Evolutionary conservation across 2,888 invertebrate species (phyloP), one percentile per base, ranked within the genome.

Genomic region (Eumacrocentrus americanus): DNA sequence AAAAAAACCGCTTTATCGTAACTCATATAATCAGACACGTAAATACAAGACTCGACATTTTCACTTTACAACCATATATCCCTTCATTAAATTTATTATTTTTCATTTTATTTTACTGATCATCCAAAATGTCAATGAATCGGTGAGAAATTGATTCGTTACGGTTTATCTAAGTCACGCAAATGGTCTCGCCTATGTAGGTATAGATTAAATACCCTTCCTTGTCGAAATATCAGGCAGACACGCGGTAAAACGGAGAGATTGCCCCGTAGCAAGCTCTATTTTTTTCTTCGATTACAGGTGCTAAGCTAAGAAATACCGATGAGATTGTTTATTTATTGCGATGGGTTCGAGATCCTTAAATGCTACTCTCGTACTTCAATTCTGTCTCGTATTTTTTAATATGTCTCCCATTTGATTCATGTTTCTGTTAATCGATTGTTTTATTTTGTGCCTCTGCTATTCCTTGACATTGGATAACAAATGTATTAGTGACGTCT

Each of bases 271-370:
- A 58, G 59, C 62, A 67, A 66, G 67, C 66, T 66, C 66, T 66
- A 66, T 60, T 53, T 38, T 37, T 42, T 50, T n/a, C n/a, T 64
- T 65, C 62, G 66, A 66, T 67, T 67, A 66, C 66, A 67, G 66
- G 58, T 63, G 66, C 67, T 67, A 67, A 66, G 60, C 67, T 67
- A 67, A 64, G 61, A 54, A 64, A 62, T 66, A 65, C 63, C 66
- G 64, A 67, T 60, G 66, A 67, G 63, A 66, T 63, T 61, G 61
- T 60, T 55, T 66, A 64, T 66, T 67, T 66, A 67, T 66, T 66
- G 67, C 67, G 61, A 67, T 67, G 67, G 62, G 56, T 66, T 67
- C 58, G 64, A 66, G 64, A 64, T 62, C 56, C 67, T 67, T 66
- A 64, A 55, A 55, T 59, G 29, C 65, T 67, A 65, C 35, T 38